Conservation (phyloP, 2,888 invertebrate genomes). For the Eulithis testata region DNA sequence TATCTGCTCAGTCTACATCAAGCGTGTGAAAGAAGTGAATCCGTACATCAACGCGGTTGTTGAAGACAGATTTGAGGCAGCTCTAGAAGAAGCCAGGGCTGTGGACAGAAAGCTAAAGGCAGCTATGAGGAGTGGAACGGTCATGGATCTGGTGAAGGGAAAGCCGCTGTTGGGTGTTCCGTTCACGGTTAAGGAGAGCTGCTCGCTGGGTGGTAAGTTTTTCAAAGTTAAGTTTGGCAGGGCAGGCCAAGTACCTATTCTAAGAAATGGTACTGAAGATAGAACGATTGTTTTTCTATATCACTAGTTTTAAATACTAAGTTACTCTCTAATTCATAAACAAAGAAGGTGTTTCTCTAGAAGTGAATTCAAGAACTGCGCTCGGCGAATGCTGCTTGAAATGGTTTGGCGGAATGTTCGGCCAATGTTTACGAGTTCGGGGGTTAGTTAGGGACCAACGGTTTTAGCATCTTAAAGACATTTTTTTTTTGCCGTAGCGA, state of each 20-base stretch:
- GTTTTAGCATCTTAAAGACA: no score
- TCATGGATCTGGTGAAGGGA: conserved; percentile 71
- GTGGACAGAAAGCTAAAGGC: conserved; percentile 30
- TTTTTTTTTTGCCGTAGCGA: no score
- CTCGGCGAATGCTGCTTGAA: no score
- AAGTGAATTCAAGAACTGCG: not conserved
- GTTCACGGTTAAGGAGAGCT: conserved; percentile 92
- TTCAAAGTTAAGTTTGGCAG: no score
- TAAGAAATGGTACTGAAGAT: no score
- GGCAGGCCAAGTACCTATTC: no score
- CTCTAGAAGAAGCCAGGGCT: conserved; percentile 85
- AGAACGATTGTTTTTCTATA: no score
- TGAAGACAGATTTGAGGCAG: conserved; percentile 86
- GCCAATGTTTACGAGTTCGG: no score
- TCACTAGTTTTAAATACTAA: no score
- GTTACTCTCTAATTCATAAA: not conserved
- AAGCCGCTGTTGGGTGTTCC: conserved; percentile 92
- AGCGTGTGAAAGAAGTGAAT: conserved; percentile 87
- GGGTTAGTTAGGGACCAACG: no score
- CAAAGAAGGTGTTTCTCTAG: no score
- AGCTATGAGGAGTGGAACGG: conserved; percentile 71
- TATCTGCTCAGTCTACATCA: conserved; percentile 85
- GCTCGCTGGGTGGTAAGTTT: conserved; percentile 87
- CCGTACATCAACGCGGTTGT: conserved; percentile 88
- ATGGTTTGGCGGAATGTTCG: no score